Evolutionary conservation across 2,888 invertebrate species (phyloP).

Genomic region (Labia minor): DNA sequence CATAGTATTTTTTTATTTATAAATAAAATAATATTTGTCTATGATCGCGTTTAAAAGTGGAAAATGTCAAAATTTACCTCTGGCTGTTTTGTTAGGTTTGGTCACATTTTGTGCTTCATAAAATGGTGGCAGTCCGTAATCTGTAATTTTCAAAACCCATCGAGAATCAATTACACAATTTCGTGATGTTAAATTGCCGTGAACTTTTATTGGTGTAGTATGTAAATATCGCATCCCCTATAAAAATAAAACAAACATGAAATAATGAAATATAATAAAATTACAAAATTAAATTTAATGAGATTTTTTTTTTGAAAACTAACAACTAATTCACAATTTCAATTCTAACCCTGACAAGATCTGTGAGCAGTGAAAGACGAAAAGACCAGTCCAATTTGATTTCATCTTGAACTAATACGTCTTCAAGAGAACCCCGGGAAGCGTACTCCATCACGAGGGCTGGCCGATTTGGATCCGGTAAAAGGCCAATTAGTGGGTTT

Average conservation of each 20-base stretch:
- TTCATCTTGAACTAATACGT: conserved; percentile 78
- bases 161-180: conserved; percentile 92
- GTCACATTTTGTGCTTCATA: conserved; percentile 61
- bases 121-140: conserved; percentile 73
- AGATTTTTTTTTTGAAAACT: not conserved
- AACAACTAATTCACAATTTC: not conserved
- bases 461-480: conserved; percentile 63
- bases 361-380: conserved; percentile 81
- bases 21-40: conserved; percentile 20
- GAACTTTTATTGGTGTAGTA: conserved; percentile 66
- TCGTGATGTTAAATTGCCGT: conserved; percentile 77
- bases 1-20: not conserved
- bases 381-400: conserved; percentile 93
- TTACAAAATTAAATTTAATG: not conserved
- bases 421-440: conserved; percentile 76
- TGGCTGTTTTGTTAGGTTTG: conserved; percentile 50
- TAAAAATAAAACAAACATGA: conserved; percentile 26
- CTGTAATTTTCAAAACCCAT: conserved; percentile 90
- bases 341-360: conserved; percentile 61
- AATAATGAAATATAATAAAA: not conserved
- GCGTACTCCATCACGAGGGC: conserved; percentile 81
- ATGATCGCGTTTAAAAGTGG: too few relatives aligned
- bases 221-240: conserved; percentile 87
- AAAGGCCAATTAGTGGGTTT: conserved; percentile 77
- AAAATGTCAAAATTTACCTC: conserved; percentile 49